Percentiles rank a stretch among this genome's conserved stretches.
Conservation (phyloP, 2,113 vertebrate species). For the Aptenodytes patagonicus region DNA sequence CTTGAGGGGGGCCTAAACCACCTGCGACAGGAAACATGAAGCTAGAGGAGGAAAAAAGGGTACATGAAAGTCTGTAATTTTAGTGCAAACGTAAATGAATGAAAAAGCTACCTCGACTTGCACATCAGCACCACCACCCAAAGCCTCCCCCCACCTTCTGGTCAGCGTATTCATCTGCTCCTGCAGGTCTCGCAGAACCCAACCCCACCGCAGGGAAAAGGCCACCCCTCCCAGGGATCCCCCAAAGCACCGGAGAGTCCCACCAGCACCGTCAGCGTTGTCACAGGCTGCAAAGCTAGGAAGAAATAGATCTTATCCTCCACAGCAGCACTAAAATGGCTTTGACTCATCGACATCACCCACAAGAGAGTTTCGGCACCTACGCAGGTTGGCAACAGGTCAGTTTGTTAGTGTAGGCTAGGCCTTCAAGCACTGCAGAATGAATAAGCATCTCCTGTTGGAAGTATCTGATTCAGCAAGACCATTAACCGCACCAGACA, state of each 20-base stretch:
- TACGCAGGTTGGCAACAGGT: background rate
- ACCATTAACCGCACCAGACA: background rate
- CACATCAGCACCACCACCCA: background rate
- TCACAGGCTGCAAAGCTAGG: background rate
- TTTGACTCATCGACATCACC: conserved; percentile 25
- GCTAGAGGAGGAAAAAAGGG: conserved; percentile 71
- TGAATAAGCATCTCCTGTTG: conserved; percentile 32
- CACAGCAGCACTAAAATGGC: background rate
- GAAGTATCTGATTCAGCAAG: conserved; percentile 29
- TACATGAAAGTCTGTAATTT: background rate
- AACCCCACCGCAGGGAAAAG: accelerated
- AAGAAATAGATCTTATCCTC: background rate
- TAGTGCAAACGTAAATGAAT: accelerated
- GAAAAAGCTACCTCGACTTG: background rate
- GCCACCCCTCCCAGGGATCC: background rate
- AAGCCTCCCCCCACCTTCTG: background rate
- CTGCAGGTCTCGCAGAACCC: background rate
- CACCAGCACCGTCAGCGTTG: accelerated
- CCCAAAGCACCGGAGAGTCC: background rate
- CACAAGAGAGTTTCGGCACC: background rate
- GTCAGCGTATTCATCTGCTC: background rate
- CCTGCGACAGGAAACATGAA: conserved; percentile 95
- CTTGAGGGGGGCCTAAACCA: conserved; percentile 89
- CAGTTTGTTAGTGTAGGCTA: background rate
- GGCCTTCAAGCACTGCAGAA: background rate